Conservation (phyloP, 2,888 invertebrate genomes). For the Oscheius onirici region DNA sequence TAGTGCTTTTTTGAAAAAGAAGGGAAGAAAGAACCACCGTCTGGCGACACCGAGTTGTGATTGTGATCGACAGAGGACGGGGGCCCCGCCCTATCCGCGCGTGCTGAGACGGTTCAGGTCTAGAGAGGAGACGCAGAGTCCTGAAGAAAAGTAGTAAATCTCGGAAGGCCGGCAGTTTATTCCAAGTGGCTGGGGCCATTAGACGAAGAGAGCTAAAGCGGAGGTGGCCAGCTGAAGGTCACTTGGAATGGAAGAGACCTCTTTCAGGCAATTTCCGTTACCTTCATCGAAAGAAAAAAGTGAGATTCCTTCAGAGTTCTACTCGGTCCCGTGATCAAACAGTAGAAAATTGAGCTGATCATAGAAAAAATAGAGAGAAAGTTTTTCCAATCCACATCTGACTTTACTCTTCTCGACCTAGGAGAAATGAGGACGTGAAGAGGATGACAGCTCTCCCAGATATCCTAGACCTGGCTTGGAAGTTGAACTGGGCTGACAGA, state of each 20-base stretch:
- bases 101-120: not conserved
- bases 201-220: not conserved
- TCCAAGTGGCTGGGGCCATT: slow-evolving; percentile 1
- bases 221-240: not conserved
- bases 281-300: not conserved
- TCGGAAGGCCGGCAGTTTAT: slow-evolving; percentile 4
- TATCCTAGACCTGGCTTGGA: no score
- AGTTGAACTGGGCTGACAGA: no score
- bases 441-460: no score
- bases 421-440: no score
- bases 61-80: slow-evolving; percentile 28
- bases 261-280: no score
- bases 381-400: no score
- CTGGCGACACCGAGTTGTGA: slow-evolving; percentile 12
- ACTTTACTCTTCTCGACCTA: no score
- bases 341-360: no score
- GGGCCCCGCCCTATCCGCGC: not conserved
- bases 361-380: no score
- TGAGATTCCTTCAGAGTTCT: not conserved
- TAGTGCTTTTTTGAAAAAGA: not conserved
- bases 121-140: not conserved
- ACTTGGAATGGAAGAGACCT: not conserved
- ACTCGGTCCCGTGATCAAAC: not conserved
- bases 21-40: not conserved
- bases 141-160: slow-evolving; percentile 17